phyloP scores from a whole-genome alignment of 2,888 invertebrate species.

The Pristionchus fissidentatus region DNA sequence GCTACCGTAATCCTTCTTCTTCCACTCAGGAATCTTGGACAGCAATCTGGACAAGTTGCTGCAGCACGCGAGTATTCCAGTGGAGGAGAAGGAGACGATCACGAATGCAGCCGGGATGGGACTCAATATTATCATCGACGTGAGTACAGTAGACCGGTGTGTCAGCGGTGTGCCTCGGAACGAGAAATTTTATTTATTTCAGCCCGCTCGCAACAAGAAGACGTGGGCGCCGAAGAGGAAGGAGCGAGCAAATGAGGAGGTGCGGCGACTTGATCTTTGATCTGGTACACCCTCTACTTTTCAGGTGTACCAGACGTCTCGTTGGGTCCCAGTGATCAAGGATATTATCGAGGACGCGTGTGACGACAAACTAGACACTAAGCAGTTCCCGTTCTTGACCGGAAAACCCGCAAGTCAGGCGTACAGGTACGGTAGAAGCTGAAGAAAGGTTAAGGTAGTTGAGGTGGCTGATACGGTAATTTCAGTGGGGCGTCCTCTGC shows the following conservation, averaged over 20 bases:
- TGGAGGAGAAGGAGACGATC: constrained; percentile 94
- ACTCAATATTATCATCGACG: constrained; percentile 94
- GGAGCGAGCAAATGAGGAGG: constrained; percentile 95
- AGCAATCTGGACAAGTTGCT: constrained; percentile 97
- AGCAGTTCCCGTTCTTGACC: constrained; percentile 95
- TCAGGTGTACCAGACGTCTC: constrained; percentile 70
- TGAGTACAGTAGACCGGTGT: constrained; percentile 78
- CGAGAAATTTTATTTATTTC: constrained; percentile 45
- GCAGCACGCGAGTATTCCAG: constrained; percentile 95
- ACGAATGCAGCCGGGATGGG: constrained; percentile 93
- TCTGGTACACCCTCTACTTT: too few relatives aligned
- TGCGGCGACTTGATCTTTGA: constrained; percentile 75
- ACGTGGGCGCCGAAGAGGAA: constrained; percentile 89
- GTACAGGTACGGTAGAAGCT: constrained; percentile 52
- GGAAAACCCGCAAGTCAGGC: constrained; percentile 78
- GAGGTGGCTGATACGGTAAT: not conserved
- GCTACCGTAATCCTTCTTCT: not conserved
- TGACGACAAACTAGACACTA: constrained; percentile 94
- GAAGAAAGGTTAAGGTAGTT: not conserved
- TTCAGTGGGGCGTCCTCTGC: constrained; percentile 73
- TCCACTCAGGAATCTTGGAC: constrained; percentile 85
- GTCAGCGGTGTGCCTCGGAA: not conserved
- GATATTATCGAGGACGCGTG: constrained; percentile 98
- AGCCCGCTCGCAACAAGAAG: constrained; percentile 73
- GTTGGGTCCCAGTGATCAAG: constrained; percentile 96